Conservation (phyloP, 2,797 vertebrate genomes). For the Poeciliopsis infans region DNA sequence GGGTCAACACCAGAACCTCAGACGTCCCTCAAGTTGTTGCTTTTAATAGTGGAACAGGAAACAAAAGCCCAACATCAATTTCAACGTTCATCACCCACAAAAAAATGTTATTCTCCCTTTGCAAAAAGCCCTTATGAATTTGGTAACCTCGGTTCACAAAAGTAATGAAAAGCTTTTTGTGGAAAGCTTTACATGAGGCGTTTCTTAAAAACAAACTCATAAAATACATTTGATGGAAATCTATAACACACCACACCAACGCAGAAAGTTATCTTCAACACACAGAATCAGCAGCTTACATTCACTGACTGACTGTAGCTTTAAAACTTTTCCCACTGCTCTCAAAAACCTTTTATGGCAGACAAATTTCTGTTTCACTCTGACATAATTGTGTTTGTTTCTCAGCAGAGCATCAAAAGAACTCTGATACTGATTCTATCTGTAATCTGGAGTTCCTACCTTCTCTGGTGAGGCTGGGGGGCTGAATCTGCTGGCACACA, state of each 20-base stretch:
- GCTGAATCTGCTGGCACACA: slow-evolving; percentile 85
- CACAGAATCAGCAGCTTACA: neutral
- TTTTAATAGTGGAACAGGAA: neutral
- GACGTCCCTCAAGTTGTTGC: neutral
- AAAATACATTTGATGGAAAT: neutral
- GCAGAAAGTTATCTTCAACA: neutral
- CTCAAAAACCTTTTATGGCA: neutral
- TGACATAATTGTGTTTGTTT: neutral
- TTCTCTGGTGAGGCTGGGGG: slow-evolving; percentile 77
- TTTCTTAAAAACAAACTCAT: neutral
- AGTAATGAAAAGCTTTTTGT: neutral
- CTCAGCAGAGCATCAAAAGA: neutral
- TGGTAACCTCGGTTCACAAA: neutral
- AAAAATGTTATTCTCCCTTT: neutral
- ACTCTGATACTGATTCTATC: neutral
- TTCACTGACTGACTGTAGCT: neutral
- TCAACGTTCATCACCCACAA: neutral
- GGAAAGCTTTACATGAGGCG: neutral
- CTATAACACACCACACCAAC: neutral
- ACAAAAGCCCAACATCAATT: neutral
- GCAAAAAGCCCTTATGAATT: neutral
- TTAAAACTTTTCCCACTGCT: neutral
- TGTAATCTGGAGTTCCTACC: slow-evolving; percentile 67
- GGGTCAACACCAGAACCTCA: neutral
- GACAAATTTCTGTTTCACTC: neutral